Base-by-base conservation (phyloP, 2,797 vertebrate species). In the Fundulus diaphanus region DNA sequence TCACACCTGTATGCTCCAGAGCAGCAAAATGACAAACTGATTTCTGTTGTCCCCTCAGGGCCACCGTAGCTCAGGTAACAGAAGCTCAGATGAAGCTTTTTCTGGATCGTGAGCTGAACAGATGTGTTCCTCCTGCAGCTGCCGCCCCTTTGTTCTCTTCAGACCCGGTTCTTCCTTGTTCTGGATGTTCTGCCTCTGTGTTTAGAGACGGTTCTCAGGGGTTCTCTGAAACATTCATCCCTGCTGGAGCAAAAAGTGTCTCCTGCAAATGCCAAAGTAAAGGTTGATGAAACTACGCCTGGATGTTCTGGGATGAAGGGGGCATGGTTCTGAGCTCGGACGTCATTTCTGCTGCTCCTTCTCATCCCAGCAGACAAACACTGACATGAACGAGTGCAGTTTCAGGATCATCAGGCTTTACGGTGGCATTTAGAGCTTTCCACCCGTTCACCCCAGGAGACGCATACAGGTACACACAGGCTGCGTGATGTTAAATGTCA, bases 371-470 rank as follows among this genome's bases (percentile, higher is more conserved):
- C 35, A 70, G 57, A 81, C 66, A 71, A 31, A 77, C 70, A 72
- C 56, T 51, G 29, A 70, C 11, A 56, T 7, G 40, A 40, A 63
- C 3, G 29, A 46, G 59, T 52, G 29, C 9, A 40, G 44, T 77
- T 84, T 85, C 48, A 56, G 78, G 85, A 69, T 87, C 80, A 74
- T 48, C 46, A 65, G 56, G 35, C 74, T 84, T 84, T 72, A 44
- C 33, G 40, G 63, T 77, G 70, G 46, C 73, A 80, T 88, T 81
- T 68, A 69, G 56, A 80, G 31, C 44, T 5, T 27, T 1, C 46
- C 24, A 22, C n/a, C 4, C 42, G 48, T 54, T 61, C n/a, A 44
- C 27, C 13, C 29, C 66, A 31, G 7, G n/a, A 42, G 4, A 65
- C 20, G 5, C 33, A 24, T 22, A 35, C 20, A 24, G 18, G 15